Percentiles rank a stretch among this genome's conserved stretches.
Evolutionary conservation across 1,140 invertebrate species (phyloP).

Genomic region (Campoletis sonorensis): DNA sequence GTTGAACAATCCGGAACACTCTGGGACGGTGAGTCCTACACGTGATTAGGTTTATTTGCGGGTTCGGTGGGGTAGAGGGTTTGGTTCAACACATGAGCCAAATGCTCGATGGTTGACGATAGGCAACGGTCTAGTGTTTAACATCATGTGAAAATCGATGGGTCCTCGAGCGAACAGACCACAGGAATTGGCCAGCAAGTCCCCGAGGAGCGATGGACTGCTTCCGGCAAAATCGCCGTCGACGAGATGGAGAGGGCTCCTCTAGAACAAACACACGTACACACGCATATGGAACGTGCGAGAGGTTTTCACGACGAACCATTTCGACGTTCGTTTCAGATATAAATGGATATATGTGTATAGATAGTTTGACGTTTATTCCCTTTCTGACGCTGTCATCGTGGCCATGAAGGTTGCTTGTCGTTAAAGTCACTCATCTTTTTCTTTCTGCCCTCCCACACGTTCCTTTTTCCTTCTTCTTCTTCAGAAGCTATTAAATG

Average conservation of each 20-base stretch:
- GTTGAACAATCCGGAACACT: slow-evolving; percentile 63
- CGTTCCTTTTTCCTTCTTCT: slow-evolving; percentile 22
- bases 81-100: not conserved
- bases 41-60: slow-evolving; percentile 74
- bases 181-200: slow-evolving; percentile 45
- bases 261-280: slow-evolving; percentile 23
- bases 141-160: slow-evolving; percentile 50
- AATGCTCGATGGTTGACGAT: slow-evolving; percentile 20
- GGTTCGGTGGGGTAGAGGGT: slow-evolving; percentile 34
- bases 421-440: slow-evolving; percentile 33
- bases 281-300: not conserved
- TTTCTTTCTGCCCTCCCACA: not conserved
- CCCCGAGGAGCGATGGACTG: slow-evolving; percentile 36
- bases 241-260: slow-evolving; percentile 20
- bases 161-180: slow-evolving; percentile 34
- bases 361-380: slow-evolving; percentile 24
- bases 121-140: slow-evolving; percentile 36
- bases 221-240: slow-evolving; percentile 26
- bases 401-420: not conserved
- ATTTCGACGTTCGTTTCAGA: slow-evolving; percentile 19
- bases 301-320: not conserved
- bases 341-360: not conserved
- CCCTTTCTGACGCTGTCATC: slow-evolving; percentile 31
- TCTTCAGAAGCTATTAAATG: slow-evolving; percentile 31
- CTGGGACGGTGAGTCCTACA: slow-evolving; percentile 54